Percentiles rank a stretch among this genome's conserved stretches.
phyloP scores from a whole-genome alignment of 1,140 invertebrate genomes.

The Cyrtorhinus lividipennis region DNA sequence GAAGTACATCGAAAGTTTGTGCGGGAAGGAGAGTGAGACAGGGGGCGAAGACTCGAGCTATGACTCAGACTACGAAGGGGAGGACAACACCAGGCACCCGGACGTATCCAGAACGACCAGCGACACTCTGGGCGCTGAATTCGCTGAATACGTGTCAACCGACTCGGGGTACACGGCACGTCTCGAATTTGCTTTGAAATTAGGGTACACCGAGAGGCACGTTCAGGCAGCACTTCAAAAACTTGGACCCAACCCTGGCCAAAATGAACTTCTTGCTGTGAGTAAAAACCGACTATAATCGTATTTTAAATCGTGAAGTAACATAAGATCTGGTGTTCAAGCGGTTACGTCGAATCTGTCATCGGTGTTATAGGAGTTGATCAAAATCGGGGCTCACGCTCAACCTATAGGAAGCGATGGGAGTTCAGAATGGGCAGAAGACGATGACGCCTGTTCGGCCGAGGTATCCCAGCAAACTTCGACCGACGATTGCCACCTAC shows the following conservation, averaged over 20 bases:
- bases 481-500: conserved; percentile 34
- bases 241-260: conserved; percentile 62
- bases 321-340: too few species aligned
- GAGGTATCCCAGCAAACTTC: conserved; percentile 24
- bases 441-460: conserved; percentile 21
- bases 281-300: too few species aligned
- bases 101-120: conserved; percentile 65
- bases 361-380: conserved; percentile 43
- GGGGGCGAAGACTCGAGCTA: conserved; percentile 68
- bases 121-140: conserved; percentile 69
- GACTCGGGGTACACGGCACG: conserved; percentile 35
- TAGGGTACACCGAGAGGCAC: conserved; percentile 78
- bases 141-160: conserved; percentile 51
- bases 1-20: conserved; percentile 40
- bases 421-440: conserved; percentile 21
- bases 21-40: conserved; percentile 32
- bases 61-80: conserved; percentile 65
- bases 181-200: conserved; percentile 70
- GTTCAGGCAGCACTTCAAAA: conserved; percentile 70
- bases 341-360: too few species aligned
- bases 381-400: conserved; percentile 48
- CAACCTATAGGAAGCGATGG: conserved; percentile 28
- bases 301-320: too few species aligned
- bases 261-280: conserved; percentile 72
- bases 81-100: conserved; percentile 45